phyloP scores from a whole-genome alignment of 2,113 vertebrate species.

The Athene noctua region DNA sequence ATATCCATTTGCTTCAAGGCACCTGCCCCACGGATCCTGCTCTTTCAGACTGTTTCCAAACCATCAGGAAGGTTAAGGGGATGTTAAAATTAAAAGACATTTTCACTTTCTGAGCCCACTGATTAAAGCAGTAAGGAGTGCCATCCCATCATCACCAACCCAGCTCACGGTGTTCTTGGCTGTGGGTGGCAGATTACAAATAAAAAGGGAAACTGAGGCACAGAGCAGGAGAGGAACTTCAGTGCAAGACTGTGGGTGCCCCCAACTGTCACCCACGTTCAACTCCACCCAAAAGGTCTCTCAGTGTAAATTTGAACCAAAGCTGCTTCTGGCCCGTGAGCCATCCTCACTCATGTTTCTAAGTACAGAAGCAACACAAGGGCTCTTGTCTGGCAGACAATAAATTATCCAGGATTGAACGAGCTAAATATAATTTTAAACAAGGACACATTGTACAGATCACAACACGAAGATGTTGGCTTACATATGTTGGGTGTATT shows the following conservation, averaged over 20 bases:
- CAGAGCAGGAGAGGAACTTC: background rate
- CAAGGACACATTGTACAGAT: background rate
- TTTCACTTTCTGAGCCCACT: background rate
- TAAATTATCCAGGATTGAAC: background rate
- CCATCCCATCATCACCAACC: background rate
- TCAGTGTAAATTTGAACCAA: background rate
- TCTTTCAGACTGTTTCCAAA: background rate
- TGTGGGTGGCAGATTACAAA: background rate
- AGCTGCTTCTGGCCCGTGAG: background rate
- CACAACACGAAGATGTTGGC: background rate
- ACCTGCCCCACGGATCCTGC: accelerated
- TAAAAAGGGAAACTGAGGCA: background rate
- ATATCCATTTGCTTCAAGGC: background rate
- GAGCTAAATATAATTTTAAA: background rate
- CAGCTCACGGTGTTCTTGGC: background rate
- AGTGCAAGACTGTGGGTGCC: background rate
- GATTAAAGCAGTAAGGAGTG: background rate
- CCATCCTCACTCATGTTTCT: background rate
- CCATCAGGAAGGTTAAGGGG: background rate
- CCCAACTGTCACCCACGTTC: background rate
- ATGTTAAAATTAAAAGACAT: accelerated
- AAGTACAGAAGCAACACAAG: accelerated
- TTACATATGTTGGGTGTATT: background rate
- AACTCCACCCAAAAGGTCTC: accelerated
- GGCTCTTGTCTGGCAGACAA: background rate